phyloP scores from a whole-genome alignment of 2,888 invertebrate species.

The Seira sanloemensis region DNA sequence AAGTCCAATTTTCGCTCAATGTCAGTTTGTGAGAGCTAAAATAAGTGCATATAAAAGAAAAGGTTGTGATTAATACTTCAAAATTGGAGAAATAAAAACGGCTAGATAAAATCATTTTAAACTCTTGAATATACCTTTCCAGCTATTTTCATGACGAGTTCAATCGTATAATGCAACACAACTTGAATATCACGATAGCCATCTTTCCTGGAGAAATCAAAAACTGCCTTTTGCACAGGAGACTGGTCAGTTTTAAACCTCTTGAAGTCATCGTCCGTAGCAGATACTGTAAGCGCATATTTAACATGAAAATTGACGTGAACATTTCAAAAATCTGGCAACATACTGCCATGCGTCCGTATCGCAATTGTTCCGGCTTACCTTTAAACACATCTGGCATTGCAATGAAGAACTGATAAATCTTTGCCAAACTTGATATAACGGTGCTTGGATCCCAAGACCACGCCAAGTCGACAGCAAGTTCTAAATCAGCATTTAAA shows the following conservation, averaged over 20 bases:
- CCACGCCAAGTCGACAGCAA: constrained; percentile 81
- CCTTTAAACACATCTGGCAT: constrained; percentile 80
- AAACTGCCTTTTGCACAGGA: constrained; percentile 63
- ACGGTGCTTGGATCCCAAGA: constrained; percentile 82
- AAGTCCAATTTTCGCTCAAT: constrained; percentile 52
- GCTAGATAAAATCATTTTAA: constrained; percentile 1
- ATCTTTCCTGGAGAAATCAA: constrained; percentile 71
- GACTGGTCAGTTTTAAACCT: constrained; percentile 57
- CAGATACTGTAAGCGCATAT: constrained; percentile 44
- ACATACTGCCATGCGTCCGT: too few relatives aligned
- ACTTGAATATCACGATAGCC: constrained; percentile 67
- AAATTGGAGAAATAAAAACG: background rate
- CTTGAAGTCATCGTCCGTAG: constrained; percentile 54
- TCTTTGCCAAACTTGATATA: constrained; percentile 81
- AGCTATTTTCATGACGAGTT: constrained; percentile 67
- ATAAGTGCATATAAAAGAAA: constrained; percentile 18
- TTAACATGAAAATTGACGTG: background rate
- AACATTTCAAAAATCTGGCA: constrained; percentile 19
- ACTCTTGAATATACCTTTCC: constrained; percentile 64
- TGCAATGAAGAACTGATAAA: constrained; percentile 82
- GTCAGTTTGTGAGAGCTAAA: constrained; percentile 63
- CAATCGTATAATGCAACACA: constrained; percentile 69
- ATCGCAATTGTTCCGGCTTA: too few relatives aligned
- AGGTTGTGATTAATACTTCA: constrained; percentile 6
- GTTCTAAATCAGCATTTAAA: constrained; percentile 73